A percentile compares a stretch with the other conserved stretches of the same genome.
phyloP scores from a whole-genome alignment of 1,140 invertebrate species.

The Lepidotrigona ventralis region DNA sequence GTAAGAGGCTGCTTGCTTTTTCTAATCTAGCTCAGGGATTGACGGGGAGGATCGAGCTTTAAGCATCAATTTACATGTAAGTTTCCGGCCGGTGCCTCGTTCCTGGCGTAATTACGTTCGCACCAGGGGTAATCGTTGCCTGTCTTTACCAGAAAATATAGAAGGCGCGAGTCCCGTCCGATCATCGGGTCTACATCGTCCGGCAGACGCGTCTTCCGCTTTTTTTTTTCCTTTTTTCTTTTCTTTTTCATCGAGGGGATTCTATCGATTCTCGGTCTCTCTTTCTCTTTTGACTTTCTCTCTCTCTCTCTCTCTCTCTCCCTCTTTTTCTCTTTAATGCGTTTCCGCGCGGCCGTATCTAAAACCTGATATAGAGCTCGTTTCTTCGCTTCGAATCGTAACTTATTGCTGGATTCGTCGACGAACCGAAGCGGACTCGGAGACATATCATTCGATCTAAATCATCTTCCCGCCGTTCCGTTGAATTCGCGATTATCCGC shows the following conservation, averaged over 20 bases:
- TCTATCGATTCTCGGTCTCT: slow-evolving; percentile 29
- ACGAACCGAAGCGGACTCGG: background rate
- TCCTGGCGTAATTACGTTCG: slow-evolving; percentile 65
- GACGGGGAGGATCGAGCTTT: slow-evolving; percentile 63
- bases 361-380: slow-evolving; percentile 25
- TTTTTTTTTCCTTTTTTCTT: too few relatives aligned
- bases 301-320: background rate
- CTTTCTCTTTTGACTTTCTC: background rate
- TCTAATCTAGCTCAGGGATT: slow-evolving; percentile 66
- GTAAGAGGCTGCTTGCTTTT: slow-evolving; percentile 68
- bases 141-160: slow-evolving; percentile 58
- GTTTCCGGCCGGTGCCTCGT: slow-evolving; percentile 50
- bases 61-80: slow-evolving; percentile 75
- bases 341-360: slow-evolving; percentile 6
- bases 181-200: slow-evolving; percentile 20
- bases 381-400: background rate
- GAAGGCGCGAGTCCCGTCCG: slow-evolving; percentile 22
- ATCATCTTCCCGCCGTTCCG: background rate
- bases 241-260: background rate
- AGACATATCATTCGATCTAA: background rate
- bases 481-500: background rate
- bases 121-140: slow-evolving; percentile 52
- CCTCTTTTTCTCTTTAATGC: background rate
- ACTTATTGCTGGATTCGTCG: background rate
- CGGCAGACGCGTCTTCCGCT: background rate